Percentiles rank a stretch among this genome's conserved stretches.
Evolutionary conservation across 1,140 invertebrate species (phyloP).

Genomic region (Neodiprion lecontei): DNA sequence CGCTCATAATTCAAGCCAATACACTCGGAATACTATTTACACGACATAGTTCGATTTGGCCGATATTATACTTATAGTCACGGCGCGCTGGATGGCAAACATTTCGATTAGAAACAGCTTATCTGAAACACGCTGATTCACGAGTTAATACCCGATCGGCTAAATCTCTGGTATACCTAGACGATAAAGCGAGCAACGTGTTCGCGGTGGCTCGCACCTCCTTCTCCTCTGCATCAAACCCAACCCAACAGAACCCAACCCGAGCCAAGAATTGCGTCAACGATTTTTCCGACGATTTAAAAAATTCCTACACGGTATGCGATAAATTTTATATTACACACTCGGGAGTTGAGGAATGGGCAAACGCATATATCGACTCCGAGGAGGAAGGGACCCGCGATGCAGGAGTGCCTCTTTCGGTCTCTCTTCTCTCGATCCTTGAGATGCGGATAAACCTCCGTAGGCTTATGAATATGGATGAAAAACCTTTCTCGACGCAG

Average conservation of each 20-base stretch:
- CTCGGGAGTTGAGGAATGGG: background rate
- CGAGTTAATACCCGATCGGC: background rate
- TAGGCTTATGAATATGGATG: slow-evolving; percentile 61
- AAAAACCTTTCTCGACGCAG: slow-evolving; percentile 46
- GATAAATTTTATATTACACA: slow-evolving; percentile 8
- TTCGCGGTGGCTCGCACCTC: background rate
- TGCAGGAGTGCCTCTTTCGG: slow-evolving; percentile 1
- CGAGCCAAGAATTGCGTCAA: slow-evolving; percentile 1
- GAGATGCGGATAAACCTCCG: slow-evolving; percentile 49
- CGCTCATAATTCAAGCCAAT: no score
- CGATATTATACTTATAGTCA: no score
- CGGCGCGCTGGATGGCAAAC: no score
- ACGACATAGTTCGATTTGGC: no score
- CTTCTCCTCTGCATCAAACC: background rate
- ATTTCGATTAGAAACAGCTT: background rate
- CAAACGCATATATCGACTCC: slow-evolving; percentile 16
- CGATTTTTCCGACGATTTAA: background rate
- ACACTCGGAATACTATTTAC: no score
- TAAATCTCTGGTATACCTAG: background rate
- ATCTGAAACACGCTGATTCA: background rate
- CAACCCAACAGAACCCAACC: background rate
- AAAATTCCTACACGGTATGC: background rate
- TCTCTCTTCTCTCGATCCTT: slow-evolving; percentile 42
- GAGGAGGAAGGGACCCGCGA: background rate
- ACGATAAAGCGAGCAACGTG: background rate